phyloP scores from a whole-genome alignment of 2,888 invertebrate genomes.

The Gari tellinella region DNA sequence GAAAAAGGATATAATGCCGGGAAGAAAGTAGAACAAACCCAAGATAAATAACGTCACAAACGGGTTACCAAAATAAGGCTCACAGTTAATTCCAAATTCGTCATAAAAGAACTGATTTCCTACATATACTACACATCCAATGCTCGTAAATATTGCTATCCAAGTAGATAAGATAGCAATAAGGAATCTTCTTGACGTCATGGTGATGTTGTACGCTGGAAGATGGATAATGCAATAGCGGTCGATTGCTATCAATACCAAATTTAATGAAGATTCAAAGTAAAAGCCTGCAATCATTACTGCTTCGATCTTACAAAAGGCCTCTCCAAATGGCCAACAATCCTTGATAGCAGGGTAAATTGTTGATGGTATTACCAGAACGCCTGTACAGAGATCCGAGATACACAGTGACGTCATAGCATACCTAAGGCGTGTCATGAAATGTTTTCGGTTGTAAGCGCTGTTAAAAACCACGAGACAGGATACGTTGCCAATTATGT shows the following conservation, averaged over 20 bases:
- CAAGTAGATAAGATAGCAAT: slow-evolving; percentile 49
- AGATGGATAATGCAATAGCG: slow-evolving; percentile 58
- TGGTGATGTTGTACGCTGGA: slow-evolving; percentile 45
- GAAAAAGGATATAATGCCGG: slow-evolving; percentile 47
- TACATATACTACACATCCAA: slow-evolving; percentile 51
- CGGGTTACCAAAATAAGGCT: slow-evolving; percentile 58
- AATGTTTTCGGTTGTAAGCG: slow-evolving; percentile 33
- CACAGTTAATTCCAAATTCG: slow-evolving; percentile 62
- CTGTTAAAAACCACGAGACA: slow-evolving; percentile 60
- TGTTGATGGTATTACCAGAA: slow-evolving; percentile 56
- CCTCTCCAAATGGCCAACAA: slow-evolving; percentile 63
- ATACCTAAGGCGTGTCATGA: slow-evolving; percentile 54
- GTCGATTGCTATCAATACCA: slow-evolving; percentile 61
- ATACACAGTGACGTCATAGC: slow-evolving; percentile 63
- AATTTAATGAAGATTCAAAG: slow-evolving; percentile 61
- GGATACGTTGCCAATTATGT: slow-evolving; percentile 55
- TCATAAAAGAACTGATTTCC: slow-evolving; percentile 63
- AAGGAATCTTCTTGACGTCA: slow-evolving; percentile 53
- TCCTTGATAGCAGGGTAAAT: slow-evolving; percentile 59
- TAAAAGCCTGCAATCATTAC: slow-evolving; percentile 58
- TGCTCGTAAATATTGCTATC: slow-evolving; percentile 46
- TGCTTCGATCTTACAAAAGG: slow-evolving; percentile 60
- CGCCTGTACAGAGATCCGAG: slow-evolving; percentile 60
- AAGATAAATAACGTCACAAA: slow-evolving; percentile 55
- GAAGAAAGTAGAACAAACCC: slow-evolving; percentile 54